Evolutionary conservation across 2,113 vertebrate species (phyloP).

Genomic region (Danionella cerebrum): DNA sequence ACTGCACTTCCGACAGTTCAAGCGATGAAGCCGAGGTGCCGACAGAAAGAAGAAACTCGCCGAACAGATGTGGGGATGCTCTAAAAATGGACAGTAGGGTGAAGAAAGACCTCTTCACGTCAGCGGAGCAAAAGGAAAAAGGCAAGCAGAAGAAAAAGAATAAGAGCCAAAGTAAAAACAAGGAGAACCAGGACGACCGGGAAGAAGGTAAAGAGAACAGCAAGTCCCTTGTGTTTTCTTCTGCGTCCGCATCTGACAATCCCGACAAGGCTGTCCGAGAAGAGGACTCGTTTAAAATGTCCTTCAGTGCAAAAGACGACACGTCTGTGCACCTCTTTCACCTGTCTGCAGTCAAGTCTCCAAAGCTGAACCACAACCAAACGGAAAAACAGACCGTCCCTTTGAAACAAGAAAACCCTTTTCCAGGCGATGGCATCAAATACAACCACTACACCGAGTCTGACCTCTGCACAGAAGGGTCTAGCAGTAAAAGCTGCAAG

Average conservation of each 20-base stretch:
- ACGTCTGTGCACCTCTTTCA: conserved; percentile 90
- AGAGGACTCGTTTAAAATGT: conserved; percentile 90
- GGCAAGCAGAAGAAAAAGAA: conserved; percentile 92
- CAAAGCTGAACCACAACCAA: conserved; percentile 83
- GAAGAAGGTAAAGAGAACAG: conserved; percentile 86
- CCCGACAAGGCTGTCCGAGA: conserved; percentile 78
- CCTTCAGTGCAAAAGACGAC: conserved; percentile 94
- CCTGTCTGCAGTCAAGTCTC: conserved; percentile 82
- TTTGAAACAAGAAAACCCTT: conserved; percentile 87
- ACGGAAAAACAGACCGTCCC: conserved; percentile 82
- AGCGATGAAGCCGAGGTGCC: conserved; percentile 74
- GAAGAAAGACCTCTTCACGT: conserved; percentile 75
- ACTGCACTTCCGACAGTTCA: conserved; percentile 90
- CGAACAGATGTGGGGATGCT: conserved; percentile 72
- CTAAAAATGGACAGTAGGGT: conserved; percentile 70
- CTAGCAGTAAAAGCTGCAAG: conserved; percentile 85
- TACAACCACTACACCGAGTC: conserved; percentile 82
- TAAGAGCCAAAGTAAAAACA: conserved; percentile 95
- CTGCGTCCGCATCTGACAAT: conserved; percentile 70
- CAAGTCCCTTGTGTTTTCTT: conserved; percentile 71
- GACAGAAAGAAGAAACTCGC: conserved; percentile 74
- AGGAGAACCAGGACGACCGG: conserved; percentile 90
- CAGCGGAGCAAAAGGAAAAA: conserved; percentile 83
- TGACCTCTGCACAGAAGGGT: conserved; percentile 83
- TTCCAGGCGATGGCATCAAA: conserved; percentile 72